A percentile compares a stretch with the other conserved stretches of the same genome.
phyloP scores from a whole-genome alignment of 2,888 invertebrate genomes.

The Herminia tarsipennalis region DNA sequence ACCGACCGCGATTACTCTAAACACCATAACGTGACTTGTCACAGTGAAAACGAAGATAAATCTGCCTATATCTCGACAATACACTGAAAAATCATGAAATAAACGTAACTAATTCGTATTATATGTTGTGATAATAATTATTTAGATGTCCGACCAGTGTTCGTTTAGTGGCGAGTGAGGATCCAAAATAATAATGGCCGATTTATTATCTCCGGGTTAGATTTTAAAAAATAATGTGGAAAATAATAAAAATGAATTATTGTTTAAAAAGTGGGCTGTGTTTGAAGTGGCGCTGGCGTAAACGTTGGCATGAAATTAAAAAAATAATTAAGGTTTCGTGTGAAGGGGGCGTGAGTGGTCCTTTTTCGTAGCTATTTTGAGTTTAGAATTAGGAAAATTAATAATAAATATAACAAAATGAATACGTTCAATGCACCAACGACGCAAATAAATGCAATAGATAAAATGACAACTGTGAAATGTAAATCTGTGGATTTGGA shows the following conservation, averaged over 20 bases:
- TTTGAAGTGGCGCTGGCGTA: constrained; percentile 81
- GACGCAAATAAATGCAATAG: constrained; percentile 78
- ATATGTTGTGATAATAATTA: constrained; percentile 46
- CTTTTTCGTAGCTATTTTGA: constrained; percentile 47
- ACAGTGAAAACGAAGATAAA: constrained; percentile 42
- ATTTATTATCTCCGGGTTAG: constrained; percentile 69
- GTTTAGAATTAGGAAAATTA: constrained; percentile 37
- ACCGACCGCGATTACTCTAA: constrained; percentile 41
- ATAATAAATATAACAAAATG: constrained; percentile 62
- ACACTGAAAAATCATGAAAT: constrained; percentile 47
- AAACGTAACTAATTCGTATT: constrained; percentile 12
- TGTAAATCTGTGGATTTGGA: constrained; percentile 93
- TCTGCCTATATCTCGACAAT: constrained; percentile 42
- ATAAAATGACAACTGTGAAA: constrained; percentile 82
- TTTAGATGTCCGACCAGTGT: constrained; percentile 44
- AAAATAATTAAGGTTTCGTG: constrained; percentile 37
- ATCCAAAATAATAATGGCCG: constrained; percentile 63
- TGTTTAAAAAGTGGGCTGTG: constrained; percentile 69
- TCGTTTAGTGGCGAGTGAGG: constrained; percentile 39
- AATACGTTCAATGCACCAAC: constrained; percentile 81
- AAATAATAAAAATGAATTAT: constrained; percentile 69
- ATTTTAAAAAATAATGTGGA: constrained; percentile 57
- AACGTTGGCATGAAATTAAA: constrained; percentile 70
- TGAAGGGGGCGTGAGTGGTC: constrained; percentile 34
- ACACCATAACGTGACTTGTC: constrained; percentile 52